Conservation (phyloP, 2,888 invertebrate genomes). For the Melieria picta region DNA sequence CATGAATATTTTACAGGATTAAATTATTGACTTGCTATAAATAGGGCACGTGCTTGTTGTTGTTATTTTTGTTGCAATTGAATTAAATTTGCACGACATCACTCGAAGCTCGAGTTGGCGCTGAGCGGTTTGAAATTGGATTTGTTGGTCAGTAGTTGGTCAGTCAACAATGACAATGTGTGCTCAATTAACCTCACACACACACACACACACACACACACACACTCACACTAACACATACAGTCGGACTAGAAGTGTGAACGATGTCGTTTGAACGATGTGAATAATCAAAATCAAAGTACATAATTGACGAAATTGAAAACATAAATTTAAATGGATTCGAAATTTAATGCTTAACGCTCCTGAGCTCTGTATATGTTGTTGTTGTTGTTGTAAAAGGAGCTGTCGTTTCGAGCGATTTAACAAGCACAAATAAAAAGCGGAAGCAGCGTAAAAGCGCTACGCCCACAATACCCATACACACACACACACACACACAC, state of each 20-base stretch:
- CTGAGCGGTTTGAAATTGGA: no score
- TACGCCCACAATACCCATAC: not conserved
- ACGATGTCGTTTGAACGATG: not conserved
- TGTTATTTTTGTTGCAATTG: no score
- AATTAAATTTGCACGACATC: no score
- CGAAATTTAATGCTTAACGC: constrained; percentile 1
- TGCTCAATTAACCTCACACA: not conserved
- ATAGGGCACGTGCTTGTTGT: no score
- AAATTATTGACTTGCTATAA: no score
- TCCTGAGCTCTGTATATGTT: no score
- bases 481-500: no score
- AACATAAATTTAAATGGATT: constrained; percentile 21
- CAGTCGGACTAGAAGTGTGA: not conserved
- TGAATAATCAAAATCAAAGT: not conserved
- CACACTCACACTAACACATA: not conserved
- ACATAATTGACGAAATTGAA: constrained; percentile 21
- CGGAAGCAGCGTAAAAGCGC: constrained; percentile 41
- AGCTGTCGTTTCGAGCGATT: constrained; percentile 49
- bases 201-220: not conserved
- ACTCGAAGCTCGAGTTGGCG: no score
- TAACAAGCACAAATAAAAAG: constrained; percentile 47
- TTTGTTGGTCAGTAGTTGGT: no score
- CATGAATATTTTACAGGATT: no score
- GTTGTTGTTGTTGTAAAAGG: no score
- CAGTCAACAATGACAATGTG: not conserved